Base-by-base conservation (phyloP, 2,888 invertebrate species). In the Metopia argyrocephala region DNA sequence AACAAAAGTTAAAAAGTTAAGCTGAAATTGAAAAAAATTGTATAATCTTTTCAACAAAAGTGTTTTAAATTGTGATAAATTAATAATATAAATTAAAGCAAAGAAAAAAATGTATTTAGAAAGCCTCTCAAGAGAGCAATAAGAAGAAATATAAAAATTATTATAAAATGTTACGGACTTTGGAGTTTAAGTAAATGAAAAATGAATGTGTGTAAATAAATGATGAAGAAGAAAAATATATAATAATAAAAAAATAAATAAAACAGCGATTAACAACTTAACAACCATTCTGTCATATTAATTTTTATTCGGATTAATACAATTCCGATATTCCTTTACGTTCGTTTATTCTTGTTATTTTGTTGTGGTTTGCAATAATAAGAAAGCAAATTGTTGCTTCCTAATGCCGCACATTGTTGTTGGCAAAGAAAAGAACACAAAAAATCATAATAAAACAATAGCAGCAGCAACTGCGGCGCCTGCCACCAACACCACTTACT, bases 311-410 rank as follows among this genome's bases (percentile, higher is more conserved):
- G n/a, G n/a, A 50, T 38, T 28, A 68, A 46, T n/a, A 15, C 48
- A 25, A 12, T 61, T 38, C 52, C 61, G 66, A 61, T 68, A 45
- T 59, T 74, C 59, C 25, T 57, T 59, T 20, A 21, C 38, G 38
- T 38, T 38, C 38, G 38, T 38, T 38, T 15, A 38, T 38, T 75
- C 18, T 59, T 50, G 54, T 61, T 64, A 46, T 57, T 79, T 59
- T 73, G 28, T 68, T 74, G 74, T 78, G 69, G 80, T 81, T 78
- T 73, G 28, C 20, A 31, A 25, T 46, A 76, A n/a, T n/a, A 75
- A 68, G 56, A 76, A 73, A 64, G 61, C 73, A 80, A 80, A 64
- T 81, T 81, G 81, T 81, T 81, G 81, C 78, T 81, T 81, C 81
- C 78, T 81, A 45, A 59, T 69, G 74, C 68, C 76, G 69, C 76